Base-by-base conservation (phyloP, 2,797 vertebrate species). In the Gallinago nigripennis region DNA sequence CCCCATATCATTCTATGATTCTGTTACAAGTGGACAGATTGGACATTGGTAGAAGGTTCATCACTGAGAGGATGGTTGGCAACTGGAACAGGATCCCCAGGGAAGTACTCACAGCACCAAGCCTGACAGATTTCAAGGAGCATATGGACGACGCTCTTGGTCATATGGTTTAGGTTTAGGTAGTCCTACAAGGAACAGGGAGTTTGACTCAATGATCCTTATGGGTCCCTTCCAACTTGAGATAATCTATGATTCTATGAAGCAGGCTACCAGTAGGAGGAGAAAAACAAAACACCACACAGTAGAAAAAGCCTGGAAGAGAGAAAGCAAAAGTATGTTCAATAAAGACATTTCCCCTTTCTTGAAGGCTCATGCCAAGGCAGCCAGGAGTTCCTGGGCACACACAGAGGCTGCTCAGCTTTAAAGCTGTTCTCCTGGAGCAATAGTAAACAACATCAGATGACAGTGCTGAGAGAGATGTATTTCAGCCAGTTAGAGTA, bases 91-190 rank as follows among this genome's bases (percentile, higher is more conserved):
- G 53, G 46, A 2, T 69, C 6, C 28, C 14, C 13, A 35, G 43
- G 37, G 23, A 46, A 69, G 18, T 11, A 18, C 4, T 69, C 25
- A 45, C 2, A 3, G 37, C 50, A 80, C 25, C 30, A 80, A 57
- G 21, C 15, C 24, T 73, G 48, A 21, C 43, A 79, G 33, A 64
- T 10, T 30, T 70, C 27, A 58, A n/a, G 57, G 12, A 58, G 4
- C 6, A 4, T n/a, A 23, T 69, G 37, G 16, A 41, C 0, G 0
- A 46, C 0, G 1, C 25, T 57, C 5, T 57, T 68, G 54, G 79
- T 54, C n/a, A 25, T 45, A 31, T 39, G 8, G 37, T 33, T 63
- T 69, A 68, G 25, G 45, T 63, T 51, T 17, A 68, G 28, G 25
- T 51, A 80, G 33, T 28, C 25, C 56, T 84, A 50, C 1, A 3